phyloP scores from a whole-genome alignment of 2,113 vertebrate species.

The Seriola quinqueradiata region DNA sequence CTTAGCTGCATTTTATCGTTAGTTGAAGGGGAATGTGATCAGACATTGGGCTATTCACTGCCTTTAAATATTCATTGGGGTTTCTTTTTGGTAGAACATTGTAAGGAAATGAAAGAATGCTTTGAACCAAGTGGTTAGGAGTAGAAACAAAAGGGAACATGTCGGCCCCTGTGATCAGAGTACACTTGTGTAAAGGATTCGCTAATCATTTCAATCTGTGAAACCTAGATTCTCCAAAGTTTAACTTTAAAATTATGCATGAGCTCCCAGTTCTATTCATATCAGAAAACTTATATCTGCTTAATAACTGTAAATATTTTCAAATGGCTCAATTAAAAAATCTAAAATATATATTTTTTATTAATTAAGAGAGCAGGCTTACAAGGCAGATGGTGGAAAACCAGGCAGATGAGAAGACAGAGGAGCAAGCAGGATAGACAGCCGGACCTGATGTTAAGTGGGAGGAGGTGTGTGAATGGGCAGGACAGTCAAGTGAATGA shows the following conservation, averaged over 20 bases:
- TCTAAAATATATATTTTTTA: too few species aligned
- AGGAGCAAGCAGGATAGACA: too few species aligned
- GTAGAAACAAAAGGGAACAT: constrained; percentile 20
- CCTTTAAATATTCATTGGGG: constrained; percentile 36
- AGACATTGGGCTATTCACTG: constrained; percentile 30
- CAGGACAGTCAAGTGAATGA: too few species aligned
- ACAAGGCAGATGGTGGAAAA: too few species aligned
- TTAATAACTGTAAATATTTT: too few species aligned
- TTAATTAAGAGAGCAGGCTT: too few species aligned
- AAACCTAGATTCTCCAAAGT: constrained; percentile 2
- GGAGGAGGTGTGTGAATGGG: too few species aligned
- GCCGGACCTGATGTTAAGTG: too few species aligned
- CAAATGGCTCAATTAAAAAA: too few species aligned
- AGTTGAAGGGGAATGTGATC: constrained; percentile 18
- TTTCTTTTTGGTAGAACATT: constrained; percentile 15
- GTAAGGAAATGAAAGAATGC: constrained; percentile 34
- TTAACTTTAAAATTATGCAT: neutral
- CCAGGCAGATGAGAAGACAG: too few species aligned
- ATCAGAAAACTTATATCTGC: neutral
- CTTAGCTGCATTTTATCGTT: constrained; percentile 37
- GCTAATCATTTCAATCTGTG: constrained; percentile 16
- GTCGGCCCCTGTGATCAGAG: constrained; percentile 1
- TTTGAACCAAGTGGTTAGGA: constrained; percentile 32
- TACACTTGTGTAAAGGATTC: neutral
- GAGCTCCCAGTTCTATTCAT: neutral